Base-by-base conservation (phyloP, 2,888 invertebrate genomes). In the Phymatocera aterrima region DNA sequence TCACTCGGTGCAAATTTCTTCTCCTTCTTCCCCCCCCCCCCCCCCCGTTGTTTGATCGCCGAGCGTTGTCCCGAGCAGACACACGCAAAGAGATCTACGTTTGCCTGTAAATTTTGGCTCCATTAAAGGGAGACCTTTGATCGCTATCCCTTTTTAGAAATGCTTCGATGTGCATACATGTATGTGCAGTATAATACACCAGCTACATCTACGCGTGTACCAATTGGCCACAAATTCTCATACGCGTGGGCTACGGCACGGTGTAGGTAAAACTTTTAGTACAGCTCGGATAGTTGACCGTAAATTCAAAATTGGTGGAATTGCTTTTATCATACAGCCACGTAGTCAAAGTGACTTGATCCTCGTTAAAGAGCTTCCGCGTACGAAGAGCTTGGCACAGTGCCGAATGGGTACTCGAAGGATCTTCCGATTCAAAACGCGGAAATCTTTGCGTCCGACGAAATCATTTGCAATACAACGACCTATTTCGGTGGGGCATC, bases 221-320 rank as follows among this genome's bases (percentile, higher is more conserved):
- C 57, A 28, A 28, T 57, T 57, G 0, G 43, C 2, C 24, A 43
- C 18, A 34, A 34, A 15, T 3, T 68, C 12, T 68, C 24, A 15
- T 12, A 68, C n/a, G 18, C 15, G n/a, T 34, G 54, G n/a, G n/a
- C 21, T 64, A n/a, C 34, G 61, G 18, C 61, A 37, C 61, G 61
- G 18, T 8, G n/a, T n/a, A n/a, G n/a, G n/a, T n/a, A 37, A 37
- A 31, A 37, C 8, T 21, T 64, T 64, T n/a, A 31, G 18, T 18
- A n/a, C 18, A 64, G 18, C 61, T 64, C n/a, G 37, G 18, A 37
- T 64, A 31, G 61, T 64, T 2, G 34, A 28, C 34, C 61, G 61
- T 64, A 34, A 64, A 60, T 64, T 64, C 37, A 18, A 64, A n/a
- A 64, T 64, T 31, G 37, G n/a, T 64, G n/a, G 18, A 34, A 57